Evolutionary conservation across 2,888 invertebrate genomes (phyloP), one percentile per base, ranked within the genome.

Genomic region (Adela reaumurella): DNA sequence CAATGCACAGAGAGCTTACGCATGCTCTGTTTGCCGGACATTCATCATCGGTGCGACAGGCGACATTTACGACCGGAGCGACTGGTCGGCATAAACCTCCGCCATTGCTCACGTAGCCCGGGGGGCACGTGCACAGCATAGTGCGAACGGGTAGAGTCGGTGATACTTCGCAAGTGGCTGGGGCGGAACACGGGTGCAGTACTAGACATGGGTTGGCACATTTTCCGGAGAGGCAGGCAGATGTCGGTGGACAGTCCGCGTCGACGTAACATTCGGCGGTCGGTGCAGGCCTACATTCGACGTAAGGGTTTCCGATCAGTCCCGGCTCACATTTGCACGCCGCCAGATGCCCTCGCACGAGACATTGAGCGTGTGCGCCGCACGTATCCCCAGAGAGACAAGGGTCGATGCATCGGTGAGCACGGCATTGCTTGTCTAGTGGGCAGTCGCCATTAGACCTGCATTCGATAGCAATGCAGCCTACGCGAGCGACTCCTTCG

Each of bases 61-160:
- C 84, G 2, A 84, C 78, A 46, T 82, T 81, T 8, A 74, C 62
- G 5, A 87, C 69, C 1, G 88, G 79, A 42, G 83, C 83, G n/a
- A 86, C 86, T 2, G 91, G 86, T 51, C 87, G 85, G 62, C 93
- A 92, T 42, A 88, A 84, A 24, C 92, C 92, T 46, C 92, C 92
- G 49, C 92, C 93, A 55, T 87, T 89, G 68, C 90, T 92, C 3
- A 92, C 85, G 59, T 92, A 94, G 17, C 94, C 94, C 47, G 90
- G 89, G 19, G 94, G 92, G 59, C 95, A 95, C 2, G 92, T 85
- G 63, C 94, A 95, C 35, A 92, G 83, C 90, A 94, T 92, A 1
- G 94, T 93, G 53, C 94, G 83, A 5, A 94, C 89, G 0, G 94
- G 93, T 19, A 88, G 68, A 3, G 93, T 90, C 1, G 89, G 85